These are phyloP conservation scores for Callinectes sapidus DNA, from an alignment of 2,888 invertebrate species.

Conservation along the genomic window DNA sequence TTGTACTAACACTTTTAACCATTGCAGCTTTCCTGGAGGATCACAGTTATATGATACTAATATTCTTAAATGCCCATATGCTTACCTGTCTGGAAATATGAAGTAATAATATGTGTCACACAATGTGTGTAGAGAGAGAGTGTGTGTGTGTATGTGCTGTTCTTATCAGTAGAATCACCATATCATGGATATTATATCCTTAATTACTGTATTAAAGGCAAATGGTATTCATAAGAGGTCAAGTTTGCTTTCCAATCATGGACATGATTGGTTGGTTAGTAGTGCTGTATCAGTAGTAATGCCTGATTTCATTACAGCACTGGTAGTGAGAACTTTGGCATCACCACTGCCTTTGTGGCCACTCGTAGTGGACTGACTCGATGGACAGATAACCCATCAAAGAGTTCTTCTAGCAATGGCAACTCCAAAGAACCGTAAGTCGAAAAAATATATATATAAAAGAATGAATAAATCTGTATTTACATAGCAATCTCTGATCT, in stretches of 20 bases:
- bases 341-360: slow-evolving; percentile 90
- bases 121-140: not conserved
- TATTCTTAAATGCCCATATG: not conserved
- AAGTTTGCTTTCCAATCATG: not conserved
- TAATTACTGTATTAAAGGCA: not conserved
- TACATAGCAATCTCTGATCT: not conserved
- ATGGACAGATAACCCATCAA: slow-evolving; percentile 78
- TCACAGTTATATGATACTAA: not conserved
- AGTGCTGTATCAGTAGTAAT: not conserved
- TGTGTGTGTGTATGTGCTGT: not conserved
- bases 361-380: slow-evolving; percentile 93
- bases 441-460: not conserved
- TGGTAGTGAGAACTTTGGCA: slow-evolving; percentile 89
- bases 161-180: not conserved
- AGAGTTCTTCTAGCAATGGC: not conserved
- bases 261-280: not conserved
- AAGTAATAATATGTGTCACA: not conserved
- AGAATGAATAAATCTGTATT: too few species aligned
- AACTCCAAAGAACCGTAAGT: slow-evolving; percentile 45
- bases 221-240: not conserved
- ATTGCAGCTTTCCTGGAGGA: not conserved
- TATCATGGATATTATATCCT: not conserved
- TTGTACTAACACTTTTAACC: not conserved
- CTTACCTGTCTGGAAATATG: not conserved
- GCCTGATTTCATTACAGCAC: slow-evolving; percentile 79